These are phyloP conservation scores for Pluvianellus socialis DNA, from an alignment of 2,113 vertebrate genomes.

Conservation along the genomic window DNA sequence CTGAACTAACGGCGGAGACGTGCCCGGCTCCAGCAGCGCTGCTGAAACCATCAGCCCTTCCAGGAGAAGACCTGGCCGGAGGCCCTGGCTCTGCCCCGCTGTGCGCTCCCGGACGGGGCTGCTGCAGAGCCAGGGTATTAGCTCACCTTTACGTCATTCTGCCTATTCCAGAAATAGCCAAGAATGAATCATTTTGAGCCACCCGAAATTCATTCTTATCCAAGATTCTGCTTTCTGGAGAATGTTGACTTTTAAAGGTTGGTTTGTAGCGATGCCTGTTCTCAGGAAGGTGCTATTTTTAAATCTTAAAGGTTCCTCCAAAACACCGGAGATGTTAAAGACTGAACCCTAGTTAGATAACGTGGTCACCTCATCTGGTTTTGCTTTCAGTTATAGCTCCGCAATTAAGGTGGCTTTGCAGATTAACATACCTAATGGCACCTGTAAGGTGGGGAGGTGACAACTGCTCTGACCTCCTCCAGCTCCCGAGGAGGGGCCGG, in stretches of 20 bases:
- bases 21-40: not conserved
- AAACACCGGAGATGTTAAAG: not conserved
- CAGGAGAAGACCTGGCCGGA: not conserved
- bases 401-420: not conserved
- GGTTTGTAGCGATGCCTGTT: accelerated
- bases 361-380: not conserved
- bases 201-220: not conserved
- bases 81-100: not conserved
- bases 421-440: not conserved
- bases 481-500: not conserved
- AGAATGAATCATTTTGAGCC: not conserved
- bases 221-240: not conserved
- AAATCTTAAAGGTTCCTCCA: not conserved
- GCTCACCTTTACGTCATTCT: accelerated
- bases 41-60: not conserved
- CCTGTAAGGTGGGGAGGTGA: not conserved
- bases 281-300: not conserved
- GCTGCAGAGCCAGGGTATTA: not conserved
- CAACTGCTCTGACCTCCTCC: not conserved
- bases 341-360: not conserved
- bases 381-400: not conserved
- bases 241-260: not conserved
- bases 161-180: not conserved
- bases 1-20: not conserved
- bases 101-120: accelerated